Percentiles rank a stretch among this genome's conserved stretches.
phyloP scores from a whole-genome alignment of 2,888 invertebrate genomes.

The Steinernema scapterisci region DNA sequence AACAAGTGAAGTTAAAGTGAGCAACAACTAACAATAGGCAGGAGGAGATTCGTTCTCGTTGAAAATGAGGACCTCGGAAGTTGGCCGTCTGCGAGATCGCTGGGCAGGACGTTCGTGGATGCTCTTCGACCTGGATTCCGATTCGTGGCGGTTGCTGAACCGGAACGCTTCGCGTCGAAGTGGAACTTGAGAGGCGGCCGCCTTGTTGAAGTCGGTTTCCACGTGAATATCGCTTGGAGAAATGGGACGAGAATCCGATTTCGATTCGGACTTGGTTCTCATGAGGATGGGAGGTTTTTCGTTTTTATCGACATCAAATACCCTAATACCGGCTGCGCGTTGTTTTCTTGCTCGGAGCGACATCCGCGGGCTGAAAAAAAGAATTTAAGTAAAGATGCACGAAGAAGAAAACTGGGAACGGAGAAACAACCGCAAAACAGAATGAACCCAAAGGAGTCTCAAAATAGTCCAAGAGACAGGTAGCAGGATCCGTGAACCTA shows the following conservation, averaged over 20 bases:
- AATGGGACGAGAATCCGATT: background rate
- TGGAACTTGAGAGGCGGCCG: background rate
- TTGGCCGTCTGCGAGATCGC: background rate
- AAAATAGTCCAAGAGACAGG: no score
- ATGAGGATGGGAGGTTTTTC: conserved; percentile 18
- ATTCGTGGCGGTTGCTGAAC: conserved; percentile 22
- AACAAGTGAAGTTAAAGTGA: conserved; percentile 16
- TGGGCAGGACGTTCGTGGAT: background rate
- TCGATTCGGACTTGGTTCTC: conserved; percentile 1
- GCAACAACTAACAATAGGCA: conserved; percentile 19
- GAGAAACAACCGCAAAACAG: no score
- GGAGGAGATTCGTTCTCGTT: conserved; percentile 26
- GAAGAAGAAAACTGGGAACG: background rate
- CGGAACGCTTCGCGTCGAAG: conserved; percentile 25
- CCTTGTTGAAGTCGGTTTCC: conserved; percentile 1
- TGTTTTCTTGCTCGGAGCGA: conserved; percentile 7
- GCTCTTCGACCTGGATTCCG: conserved; percentile 2
- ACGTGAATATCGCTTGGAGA: conserved; percentile 22
- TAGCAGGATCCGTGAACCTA: no score
- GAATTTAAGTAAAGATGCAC: no score
- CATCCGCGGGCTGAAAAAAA: background rate
- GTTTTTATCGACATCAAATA: conserved; percentile 27
- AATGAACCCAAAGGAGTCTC: no score
- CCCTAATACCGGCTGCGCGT: conserved; percentile 18
- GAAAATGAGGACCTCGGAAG: conserved; percentile 23